phyloP scores from a whole-genome alignment of 2,888 invertebrate genomes.

The Sphaeridia pumilis region DNA sequence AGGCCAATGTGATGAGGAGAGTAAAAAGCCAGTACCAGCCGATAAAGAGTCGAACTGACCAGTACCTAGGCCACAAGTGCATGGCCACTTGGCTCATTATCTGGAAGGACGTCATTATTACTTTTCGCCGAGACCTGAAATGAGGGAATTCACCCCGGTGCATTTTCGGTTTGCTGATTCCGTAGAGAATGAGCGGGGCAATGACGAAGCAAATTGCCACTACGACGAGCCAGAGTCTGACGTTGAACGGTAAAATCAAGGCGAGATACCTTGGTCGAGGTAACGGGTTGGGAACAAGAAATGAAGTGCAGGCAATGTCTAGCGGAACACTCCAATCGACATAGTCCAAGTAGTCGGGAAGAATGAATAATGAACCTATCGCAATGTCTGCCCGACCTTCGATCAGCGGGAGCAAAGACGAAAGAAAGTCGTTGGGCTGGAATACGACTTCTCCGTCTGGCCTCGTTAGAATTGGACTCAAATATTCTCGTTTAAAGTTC shows the following conservation, averaged over 20 bases:
- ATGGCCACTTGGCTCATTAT: slow-evolving; percentile 35
- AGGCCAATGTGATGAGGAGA: slow-evolving; percentile 63
- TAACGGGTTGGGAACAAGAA: slow-evolving; percentile 33
- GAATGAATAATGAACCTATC: slow-evolving; percentile 33
- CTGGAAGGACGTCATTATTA: slow-evolving; percentile 29
- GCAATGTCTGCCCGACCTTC: slow-evolving; percentile 34
- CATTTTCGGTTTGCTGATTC: slow-evolving; percentile 16
- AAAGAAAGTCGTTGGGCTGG: slow-evolving; percentile 21
- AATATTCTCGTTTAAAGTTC: slow-evolving; percentile 30
- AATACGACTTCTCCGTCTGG: no score
- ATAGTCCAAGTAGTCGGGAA: slow-evolving; percentile 30
- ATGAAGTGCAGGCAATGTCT: slow-evolving; percentile 35
- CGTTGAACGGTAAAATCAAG: slow-evolving; percentile 33
- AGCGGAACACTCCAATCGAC: slow-evolving; percentile 35
- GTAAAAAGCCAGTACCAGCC: slow-evolving; percentile 84
- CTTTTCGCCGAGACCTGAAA: slow-evolving; percentile 14
- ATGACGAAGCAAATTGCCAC: slow-evolving; percentile 29
- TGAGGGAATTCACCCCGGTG: slow-evolving; percentile 20
- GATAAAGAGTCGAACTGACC: slow-evolving; percentile 67
- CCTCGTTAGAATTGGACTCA: no score
- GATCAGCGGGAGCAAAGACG: slow-evolving; percentile 27
- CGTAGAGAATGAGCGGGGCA: slow-evolving; percentile 27
- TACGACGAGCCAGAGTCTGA: slow-evolving; percentile 28
- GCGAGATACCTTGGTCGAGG: slow-evolving; percentile 32
- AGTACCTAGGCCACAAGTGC: slow-evolving; percentile 39